phyloP scores from a whole-genome alignment of 2,113 vertebrate genomes.

The Colossoma macropomum region DNA sequence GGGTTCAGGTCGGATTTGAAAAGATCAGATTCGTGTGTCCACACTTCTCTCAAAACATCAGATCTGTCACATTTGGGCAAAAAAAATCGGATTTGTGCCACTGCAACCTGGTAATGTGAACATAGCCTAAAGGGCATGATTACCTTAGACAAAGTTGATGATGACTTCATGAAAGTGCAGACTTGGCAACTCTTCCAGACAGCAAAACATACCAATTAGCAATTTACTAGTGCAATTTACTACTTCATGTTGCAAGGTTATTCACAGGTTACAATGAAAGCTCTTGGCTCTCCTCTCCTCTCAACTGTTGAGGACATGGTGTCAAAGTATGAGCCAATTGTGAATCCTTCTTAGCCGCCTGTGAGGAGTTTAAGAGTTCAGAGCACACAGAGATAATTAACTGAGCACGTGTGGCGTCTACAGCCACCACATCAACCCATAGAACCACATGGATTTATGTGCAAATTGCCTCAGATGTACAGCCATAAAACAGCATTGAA shows the following conservation, averaged over 20 bases:
- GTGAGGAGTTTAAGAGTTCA: not conserved
- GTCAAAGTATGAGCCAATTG: not conserved
- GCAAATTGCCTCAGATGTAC: no score
- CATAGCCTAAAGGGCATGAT: not conserved
- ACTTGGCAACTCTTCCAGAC: not conserved
- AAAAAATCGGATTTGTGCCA: no score
- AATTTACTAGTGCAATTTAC: not conserved
- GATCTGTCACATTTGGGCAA: no score
- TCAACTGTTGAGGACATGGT: conserved; percentile 5
- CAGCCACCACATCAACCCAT: not conserved
- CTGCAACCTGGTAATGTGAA: no score
- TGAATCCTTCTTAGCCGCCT: not conserved
- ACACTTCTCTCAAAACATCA: no score
- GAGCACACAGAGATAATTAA: not conserved
- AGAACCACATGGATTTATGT: not conserved
- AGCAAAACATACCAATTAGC: conserved; percentile 12
- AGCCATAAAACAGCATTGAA: no score
- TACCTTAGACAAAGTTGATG: not conserved
- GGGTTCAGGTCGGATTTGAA: no score
- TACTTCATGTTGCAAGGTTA: conserved; percentile 6
- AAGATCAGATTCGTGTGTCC: no score
- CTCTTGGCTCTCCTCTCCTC: not conserved
- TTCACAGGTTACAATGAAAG: not conserved
- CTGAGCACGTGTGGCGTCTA: not conserved
- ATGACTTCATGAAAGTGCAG: not conserved